phyloP scores from a whole-genome alignment of 2,113 vertebrate genomes.

The Menura novaehollandiae region DNA sequence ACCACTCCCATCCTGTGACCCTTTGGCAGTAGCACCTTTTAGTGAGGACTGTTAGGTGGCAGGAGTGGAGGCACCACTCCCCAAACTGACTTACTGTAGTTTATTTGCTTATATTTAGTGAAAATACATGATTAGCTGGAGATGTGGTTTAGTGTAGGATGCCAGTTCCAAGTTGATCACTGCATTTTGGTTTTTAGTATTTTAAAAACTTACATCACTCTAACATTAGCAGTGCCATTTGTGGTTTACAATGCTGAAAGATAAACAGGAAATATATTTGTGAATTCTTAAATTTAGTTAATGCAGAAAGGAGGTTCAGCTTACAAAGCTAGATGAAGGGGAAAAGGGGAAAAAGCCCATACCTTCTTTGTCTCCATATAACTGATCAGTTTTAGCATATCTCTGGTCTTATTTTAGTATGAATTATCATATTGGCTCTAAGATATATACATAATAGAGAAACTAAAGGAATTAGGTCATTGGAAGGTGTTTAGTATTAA shows the following conservation, averaged over 20 bases:
- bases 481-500: not conserved
- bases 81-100: not conserved
- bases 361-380: not conserved
- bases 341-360: not conserved
- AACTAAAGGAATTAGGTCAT: not conserved
- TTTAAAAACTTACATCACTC: not conserved
- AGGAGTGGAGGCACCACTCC: not conserved
- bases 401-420: not conserved
- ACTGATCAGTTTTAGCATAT: not conserved
- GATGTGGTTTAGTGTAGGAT: not conserved
- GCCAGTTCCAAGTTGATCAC: fast-evolving
- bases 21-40: not conserved
- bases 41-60: not conserved
- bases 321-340: not conserved
- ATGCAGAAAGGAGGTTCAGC: not conserved
- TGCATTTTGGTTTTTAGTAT: not conserved
- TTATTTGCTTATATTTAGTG: not conserved
- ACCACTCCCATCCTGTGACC: not conserved
- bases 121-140: not conserved
- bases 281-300: not conserved
- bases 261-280: not conserved
- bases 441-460: not conserved
- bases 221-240: not conserved
- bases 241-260: not conserved
- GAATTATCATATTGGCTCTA: not conserved